Base-by-base conservation (phyloP, 1,140 invertebrate species). In the Aleiodes sp. region DNA sequence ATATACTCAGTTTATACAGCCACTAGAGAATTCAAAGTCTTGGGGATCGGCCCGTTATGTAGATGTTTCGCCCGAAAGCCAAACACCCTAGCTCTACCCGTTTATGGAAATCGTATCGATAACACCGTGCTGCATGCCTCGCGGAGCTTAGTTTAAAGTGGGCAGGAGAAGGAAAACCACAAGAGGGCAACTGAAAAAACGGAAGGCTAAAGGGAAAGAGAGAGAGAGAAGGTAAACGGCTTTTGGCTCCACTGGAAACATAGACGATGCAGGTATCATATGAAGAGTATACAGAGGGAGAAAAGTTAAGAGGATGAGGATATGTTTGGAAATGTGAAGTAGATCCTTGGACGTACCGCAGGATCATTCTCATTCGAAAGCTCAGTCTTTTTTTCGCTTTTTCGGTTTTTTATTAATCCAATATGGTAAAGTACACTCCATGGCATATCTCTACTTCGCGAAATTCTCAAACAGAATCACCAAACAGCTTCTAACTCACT, bases 11-110 rank as follows among this genome's bases (percentile, higher is more conserved):
- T 65, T 29, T 52, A 67, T 60, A 67, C 57, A 67, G 29, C 43
- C 33, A 67, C 65, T 67, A 56, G 65, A 67, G 56, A 67, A 67
- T 67, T 67, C 65, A 67, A 67, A 67, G 65, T 67, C 65, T 67
- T 67, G 14, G 37, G 33, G 65, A 67, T 67, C 31, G 65, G 65
- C 52, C 65, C 65, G 56, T 67, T 67, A 67, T 67, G 65, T 67
- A 67, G 65, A 67, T 67, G 56, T 60, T 60, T 35, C 24, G 28
- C 65, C 65, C 35, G 65, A 67, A 67, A 67, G 65, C 65, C 65
- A 67, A 60, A 67, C 65, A 67, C 65, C 52, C 56, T n/a, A 35
- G 35, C 56, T 59, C 56, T 35, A 52, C 63, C 26, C 56, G 52
- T 67, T 67, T 67, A 67, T 67, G 65, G 56, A 67, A 67, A 67